Percentiles rank a stretch among this genome's conserved stretches.
phyloP scores from a whole-genome alignment of 1,140 invertebrate species.

The Solenopsis invicta region DNA sequence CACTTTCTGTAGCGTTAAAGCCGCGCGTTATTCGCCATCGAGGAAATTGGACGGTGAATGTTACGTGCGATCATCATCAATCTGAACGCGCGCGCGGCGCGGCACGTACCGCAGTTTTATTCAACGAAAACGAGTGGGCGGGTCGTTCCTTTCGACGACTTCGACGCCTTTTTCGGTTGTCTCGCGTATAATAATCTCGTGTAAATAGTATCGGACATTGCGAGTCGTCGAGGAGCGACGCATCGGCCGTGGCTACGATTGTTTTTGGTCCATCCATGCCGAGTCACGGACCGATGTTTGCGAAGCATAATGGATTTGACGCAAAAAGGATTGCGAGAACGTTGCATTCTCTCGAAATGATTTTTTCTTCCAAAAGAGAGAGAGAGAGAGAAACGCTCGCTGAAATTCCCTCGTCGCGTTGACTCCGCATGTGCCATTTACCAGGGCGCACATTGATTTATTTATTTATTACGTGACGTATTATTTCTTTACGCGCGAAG shows the following conservation, averaged over 20 bases:
- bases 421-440: too few species aligned
- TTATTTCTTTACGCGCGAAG: conserved; percentile 10
- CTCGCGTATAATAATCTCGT: conserved; percentile 19
- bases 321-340: conserved; percentile 33
- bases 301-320: conserved; percentile 37
- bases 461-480: conserved; percentile 32
- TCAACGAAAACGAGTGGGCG: background rate
- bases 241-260: background rate
- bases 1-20: conserved; percentile 15
- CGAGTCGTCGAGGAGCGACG: background rate
- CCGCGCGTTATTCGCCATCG: background rate
- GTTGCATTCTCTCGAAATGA: conserved; percentile 12
- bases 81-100: too few species aligned
- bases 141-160: background rate
- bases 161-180: conserved; percentile 12
- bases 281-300: conserved; percentile 36
- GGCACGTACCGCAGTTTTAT: background rate
- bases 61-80: background rate
- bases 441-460: conserved; percentile 31
- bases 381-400: background rate
- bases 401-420: background rate
- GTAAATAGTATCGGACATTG: background rate
- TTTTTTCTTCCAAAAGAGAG: background rate
- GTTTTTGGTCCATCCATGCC: background rate
- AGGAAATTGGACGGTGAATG: conserved; percentile 25